Evolutionary conservation across 2,888 invertebrate species (phyloP), one percentile per base, ranked within the genome.

Genomic region (Euproctis similis): DNA sequence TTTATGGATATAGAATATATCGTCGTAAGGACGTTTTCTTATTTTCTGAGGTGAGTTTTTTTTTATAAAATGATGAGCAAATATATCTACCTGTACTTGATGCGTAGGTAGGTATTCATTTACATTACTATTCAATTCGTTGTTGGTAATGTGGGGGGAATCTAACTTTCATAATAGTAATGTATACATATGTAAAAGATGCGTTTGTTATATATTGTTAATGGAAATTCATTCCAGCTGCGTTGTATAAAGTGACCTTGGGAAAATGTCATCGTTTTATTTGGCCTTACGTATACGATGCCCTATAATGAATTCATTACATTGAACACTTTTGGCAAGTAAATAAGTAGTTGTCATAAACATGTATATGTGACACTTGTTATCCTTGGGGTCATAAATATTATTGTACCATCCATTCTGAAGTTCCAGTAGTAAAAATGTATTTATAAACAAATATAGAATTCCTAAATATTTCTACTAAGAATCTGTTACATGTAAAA

Each of bases 211-310:
- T n/a, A n/a, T n/a, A n/a, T n/a, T n/a, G n/a, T n/a, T n/a, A n/a
- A 31, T 42, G 39, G 34, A 42, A 36, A 30, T 25, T 31, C 31
- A 29, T 39, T 31, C 4, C 42, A 53, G 52, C 36, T 54, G 55
- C 59, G 55, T 41, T 57, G 50, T 67, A 60, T 53, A 37, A 35
- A 30, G 32, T 64, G 72, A 72, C 74, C 74, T 74, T 74, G 75
- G 59, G 48, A 22, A 29, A 64, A 59, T 70, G 69, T 65, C 65
- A 62, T 68, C 62, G 53, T 57, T 46, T 58, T 58, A 63, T 64
- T 60, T 50, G 61, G 60, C 58, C 51, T 51, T 61, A 57, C 49
- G 44, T 45, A 47, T 46, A 42, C 47, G n/a, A n/a, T n/a, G n/a
- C n/a, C n/a, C n/a, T n/a, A n/a, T n/a, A n/a, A n/a, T n/a, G n/a